phyloP scores from a whole-genome alignment of 1,140 invertebrate genomes.

The Chionoecetes opilio region DNA sequence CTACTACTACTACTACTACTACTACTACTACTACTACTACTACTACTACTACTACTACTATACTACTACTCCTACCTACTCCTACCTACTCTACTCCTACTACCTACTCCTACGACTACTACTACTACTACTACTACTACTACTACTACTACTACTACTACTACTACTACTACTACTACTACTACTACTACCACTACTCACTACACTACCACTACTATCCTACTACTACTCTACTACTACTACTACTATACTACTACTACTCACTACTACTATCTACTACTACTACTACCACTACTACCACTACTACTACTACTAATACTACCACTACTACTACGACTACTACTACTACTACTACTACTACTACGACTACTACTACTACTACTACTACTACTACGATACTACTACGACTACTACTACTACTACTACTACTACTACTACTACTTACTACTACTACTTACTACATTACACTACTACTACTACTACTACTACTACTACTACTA shows the following conservation, averaged over 20 bases:
- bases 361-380: conserved; percentile 29
- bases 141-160: conserved; percentile 35
- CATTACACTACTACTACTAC: neutral
- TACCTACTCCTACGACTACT: neutral
- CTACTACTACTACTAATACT: no score
- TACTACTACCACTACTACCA: no score
- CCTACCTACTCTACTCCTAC: neutral
- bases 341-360: neutral
- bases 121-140: conserved; percentile 36
- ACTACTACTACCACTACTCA: conserved; percentile 9
- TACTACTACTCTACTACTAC: neutral
- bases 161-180: conserved; percentile 31
- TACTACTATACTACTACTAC: neutral
- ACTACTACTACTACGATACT: neutral
- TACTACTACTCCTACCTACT: conserved; percentile 20
- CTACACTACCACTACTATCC: neutral
- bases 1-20: conserved; percentile 40
- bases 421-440: neutral
- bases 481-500: neutral
- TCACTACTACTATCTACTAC: neutral
- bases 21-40: conserved; percentile 46
- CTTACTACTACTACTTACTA: no score
- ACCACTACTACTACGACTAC: no score
- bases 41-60: conserved; percentile 40
- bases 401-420: conserved; percentile 8